phyloP scores from a whole-genome alignment of 2,888 invertebrate species.

The Crematogaster levior region DNA sequence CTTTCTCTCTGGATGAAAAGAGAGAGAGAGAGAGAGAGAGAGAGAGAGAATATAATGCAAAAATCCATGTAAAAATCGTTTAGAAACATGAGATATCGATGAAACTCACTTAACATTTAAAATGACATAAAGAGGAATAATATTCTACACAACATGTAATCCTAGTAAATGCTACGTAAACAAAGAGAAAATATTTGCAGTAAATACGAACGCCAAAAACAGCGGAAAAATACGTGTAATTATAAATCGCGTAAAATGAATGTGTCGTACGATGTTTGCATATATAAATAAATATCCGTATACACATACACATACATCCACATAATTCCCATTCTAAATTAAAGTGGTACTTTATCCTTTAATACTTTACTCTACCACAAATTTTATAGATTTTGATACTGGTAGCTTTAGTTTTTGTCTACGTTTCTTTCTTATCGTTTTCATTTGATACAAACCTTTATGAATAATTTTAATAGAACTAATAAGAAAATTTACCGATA shows the following conservation, averaged over 20 bases:
- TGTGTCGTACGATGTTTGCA: neutral
- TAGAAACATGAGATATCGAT: slow-evolving; percentile 24
- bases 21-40: neutral
- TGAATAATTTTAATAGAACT: neutral
- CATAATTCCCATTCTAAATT: neutral
- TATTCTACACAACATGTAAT: neutral
- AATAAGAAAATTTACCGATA: neutral
- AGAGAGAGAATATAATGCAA: slow-evolving; percentile 15
- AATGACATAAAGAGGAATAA: neutral
- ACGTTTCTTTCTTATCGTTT: neutral
- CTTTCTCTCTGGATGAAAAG: neutral
- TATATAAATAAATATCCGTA: neutral
- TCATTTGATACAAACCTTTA: neutral
- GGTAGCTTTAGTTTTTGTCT: neutral
- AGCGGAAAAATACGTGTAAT: neutral
- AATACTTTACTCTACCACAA: neutral
- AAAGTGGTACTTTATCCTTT: neutral
- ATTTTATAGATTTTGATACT: neutral
- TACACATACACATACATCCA: neutral
- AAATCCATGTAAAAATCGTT: slow-evolving; percentile 50
- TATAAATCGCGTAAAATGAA: neutral
- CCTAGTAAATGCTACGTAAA: neutral
- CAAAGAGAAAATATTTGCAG: neutral
- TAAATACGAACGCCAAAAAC: neutral
- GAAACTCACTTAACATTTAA: slow-evolving; percentile 29